phyloP scores from a whole-genome alignment of 2,797 vertebrate genomes.

The Pangasius djambal region DNA sequence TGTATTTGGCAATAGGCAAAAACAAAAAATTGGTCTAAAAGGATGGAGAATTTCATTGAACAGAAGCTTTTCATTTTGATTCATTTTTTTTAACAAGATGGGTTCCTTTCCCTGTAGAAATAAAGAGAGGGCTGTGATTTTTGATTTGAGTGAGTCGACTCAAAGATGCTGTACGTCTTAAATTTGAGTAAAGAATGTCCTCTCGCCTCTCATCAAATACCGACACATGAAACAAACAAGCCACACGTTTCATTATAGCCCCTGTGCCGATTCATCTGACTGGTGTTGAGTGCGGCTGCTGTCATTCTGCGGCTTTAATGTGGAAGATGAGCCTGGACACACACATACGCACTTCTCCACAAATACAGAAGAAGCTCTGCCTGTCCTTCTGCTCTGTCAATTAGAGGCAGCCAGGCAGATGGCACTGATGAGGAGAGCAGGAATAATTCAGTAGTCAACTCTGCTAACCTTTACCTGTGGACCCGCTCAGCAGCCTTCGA shows the following conservation, averaged over 20 bases:
- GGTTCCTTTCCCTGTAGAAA: conserved; percentile 69
- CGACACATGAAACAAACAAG: conserved; percentile 70
- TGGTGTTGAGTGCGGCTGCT: conserved; percentile 53
- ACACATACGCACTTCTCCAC: conserved; percentile 31
- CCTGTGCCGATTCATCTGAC: conserved; percentile 56
- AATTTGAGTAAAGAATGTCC: conserved; percentile 71
- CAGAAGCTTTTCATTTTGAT: conserved; percentile 72
- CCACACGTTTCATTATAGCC: conserved; percentile 65
- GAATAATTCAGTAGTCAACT: conserved; percentile 83
- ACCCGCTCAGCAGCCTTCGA: conserved; percentile 77
- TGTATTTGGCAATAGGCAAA: conserved; percentile 72
- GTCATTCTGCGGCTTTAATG: conserved; percentile 49
- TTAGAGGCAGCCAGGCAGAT: conserved; percentile 78
- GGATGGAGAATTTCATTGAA: conserved; percentile 66
- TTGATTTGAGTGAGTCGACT: conserved; percentile 70
- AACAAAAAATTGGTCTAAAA: conserved; percentile 19
- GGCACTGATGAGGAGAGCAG: conserved; percentile 77
- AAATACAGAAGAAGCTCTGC: conserved; percentile 65
- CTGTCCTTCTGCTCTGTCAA: conserved; percentile 71
- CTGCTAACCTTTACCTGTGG: conserved; percentile 82
- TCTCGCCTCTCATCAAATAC: conserved; percentile 69
- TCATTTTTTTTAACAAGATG: conserved; percentile 66
- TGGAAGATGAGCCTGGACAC: conserved; percentile 56
- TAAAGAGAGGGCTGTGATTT: conserved; percentile 66
- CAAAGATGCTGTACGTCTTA: conserved; percentile 36